Evolutionary conservation across 1,140 invertebrate species (phyloP).

Genomic region (Zaprionus capensis): DNA sequence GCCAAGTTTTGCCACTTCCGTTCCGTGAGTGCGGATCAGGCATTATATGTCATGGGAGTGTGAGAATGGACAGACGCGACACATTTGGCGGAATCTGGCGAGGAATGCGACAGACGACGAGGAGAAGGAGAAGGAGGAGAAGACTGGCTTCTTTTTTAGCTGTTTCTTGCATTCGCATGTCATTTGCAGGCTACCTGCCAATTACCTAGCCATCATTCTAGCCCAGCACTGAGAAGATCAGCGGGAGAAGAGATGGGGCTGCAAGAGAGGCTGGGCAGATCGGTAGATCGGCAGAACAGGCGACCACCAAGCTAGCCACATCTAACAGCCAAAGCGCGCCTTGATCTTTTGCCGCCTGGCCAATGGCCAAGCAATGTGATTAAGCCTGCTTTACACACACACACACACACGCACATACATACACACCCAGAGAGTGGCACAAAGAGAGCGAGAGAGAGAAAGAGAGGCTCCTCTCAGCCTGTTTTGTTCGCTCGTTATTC

Average conservation of each 20-base stretch:
- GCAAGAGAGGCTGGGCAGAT: neutral
- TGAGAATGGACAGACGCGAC: constrained; percentile 54
- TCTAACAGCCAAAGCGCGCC: constrained; percentile 72
- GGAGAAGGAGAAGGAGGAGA: constrained; percentile 55
- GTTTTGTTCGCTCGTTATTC: constrained; percentile 82
- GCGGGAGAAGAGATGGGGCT: constrained; percentile 2
- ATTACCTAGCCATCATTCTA: constrained; percentile 73
- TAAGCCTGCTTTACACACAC: constrained; percentile 70
- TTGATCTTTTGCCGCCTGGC: constrained; percentile 78
- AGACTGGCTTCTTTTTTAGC: constrained; percentile 61
- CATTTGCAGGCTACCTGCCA: constrained; percentile 78
- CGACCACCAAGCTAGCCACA: constrained; percentile 78
- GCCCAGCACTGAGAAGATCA: constrained; percentile 33
- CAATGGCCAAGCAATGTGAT: constrained; percentile 84
- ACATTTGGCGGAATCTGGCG: constrained; percentile 55
- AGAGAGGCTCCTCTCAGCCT: constrained; percentile 56
- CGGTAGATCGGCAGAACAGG: constrained; percentile 22
- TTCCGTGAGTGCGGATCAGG: constrained; percentile 46
- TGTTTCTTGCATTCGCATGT: constrained; percentile 63
- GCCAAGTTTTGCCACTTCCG: constrained; percentile 80
- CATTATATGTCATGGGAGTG: constrained; percentile 75
- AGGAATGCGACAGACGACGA: constrained; percentile 42
- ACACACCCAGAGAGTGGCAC: constrained; percentile 12
- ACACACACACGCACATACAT: constrained; percentile 22
- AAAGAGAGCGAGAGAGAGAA: constrained; percentile 13